Evolutionary conservation across 1,140 invertebrate genomes (phyloP).

Genomic region (Camponotus vicinus): DNA sequence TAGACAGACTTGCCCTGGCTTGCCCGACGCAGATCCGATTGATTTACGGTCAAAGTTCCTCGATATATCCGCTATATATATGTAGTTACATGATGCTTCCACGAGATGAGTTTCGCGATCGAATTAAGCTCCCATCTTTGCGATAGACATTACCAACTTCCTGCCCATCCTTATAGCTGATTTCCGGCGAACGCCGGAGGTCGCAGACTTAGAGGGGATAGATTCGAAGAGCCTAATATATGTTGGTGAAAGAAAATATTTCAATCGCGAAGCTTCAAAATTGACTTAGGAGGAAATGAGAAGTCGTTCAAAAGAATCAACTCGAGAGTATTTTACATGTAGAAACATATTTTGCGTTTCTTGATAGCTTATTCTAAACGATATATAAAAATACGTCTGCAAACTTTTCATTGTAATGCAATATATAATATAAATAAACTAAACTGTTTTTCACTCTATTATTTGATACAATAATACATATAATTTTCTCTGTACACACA

Average conservation of each 20-base stretch:
- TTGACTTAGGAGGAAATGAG: constrained; percentile 27
- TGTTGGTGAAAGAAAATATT: constrained; percentile 27
- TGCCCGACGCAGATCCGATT: constrained; percentile 63
- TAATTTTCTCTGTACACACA: neutral
- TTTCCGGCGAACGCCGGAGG: constrained; percentile 50
- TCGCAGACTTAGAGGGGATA: constrained; percentile 13
- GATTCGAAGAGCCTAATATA: constrained; percentile 31
- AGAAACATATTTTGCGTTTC: neutral
- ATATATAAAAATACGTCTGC: neutral
- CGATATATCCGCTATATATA: neutral
- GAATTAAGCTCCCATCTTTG: constrained; percentile 66
- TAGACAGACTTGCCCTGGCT: constrained; percentile 17
- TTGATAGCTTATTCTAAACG: neutral
- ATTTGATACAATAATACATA: neutral
- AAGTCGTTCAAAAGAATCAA: constrained; percentile 6
- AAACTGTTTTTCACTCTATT: neutral
- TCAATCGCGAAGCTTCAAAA: constrained; percentile 19
- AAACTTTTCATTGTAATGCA: neutral
- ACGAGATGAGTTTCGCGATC: constrained; percentile 71
- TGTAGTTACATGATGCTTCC: constrained; percentile 28
- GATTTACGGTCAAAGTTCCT: constrained; percentile 64
- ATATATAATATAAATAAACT: neutral
- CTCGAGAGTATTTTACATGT: neutral
- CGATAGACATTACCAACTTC: constrained; percentile 58
- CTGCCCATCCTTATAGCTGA: constrained; percentile 50